Conservation (phyloP, 2,888 invertebrate genomes). For the Branchipolynoe longqiensis region DNA sequence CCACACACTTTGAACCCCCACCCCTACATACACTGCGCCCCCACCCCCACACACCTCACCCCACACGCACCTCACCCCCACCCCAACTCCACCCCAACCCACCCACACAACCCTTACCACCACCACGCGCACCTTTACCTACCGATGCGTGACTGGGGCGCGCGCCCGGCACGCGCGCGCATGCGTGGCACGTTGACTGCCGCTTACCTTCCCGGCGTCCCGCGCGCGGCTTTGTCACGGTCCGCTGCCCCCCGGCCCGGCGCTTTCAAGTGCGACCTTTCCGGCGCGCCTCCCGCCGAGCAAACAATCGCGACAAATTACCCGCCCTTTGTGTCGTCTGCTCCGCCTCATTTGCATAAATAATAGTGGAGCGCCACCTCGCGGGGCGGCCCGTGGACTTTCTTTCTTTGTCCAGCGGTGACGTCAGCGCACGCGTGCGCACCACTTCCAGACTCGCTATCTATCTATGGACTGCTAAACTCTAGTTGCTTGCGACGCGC, state of each 20-base stretch:
- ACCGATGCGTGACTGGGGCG: conserved; percentile 42
- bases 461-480: no score
- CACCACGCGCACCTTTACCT: neutral
- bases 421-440: no score
- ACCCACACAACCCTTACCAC: neutral
- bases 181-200: conserved; percentile 46
- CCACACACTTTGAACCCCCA: neutral
- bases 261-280: conserved; percentile 54
- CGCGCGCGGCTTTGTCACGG: conserved; percentile 12
- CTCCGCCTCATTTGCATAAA: conserved; percentile 46
- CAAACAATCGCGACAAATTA: conserved; percentile 58
- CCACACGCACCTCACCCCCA: neutral
- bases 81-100: neutral
- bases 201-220: conserved; percentile 50
- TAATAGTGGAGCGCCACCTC: conserved; percentile 31
- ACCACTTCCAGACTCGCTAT: no score
- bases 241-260: neutral
- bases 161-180: conserved; percentile 42
- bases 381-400: neutral
- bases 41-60: neutral
- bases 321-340: conserved; percentile 43
- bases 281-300: conserved; percentile 18
- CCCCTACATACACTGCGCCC: neutral
- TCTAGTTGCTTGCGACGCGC: no score
- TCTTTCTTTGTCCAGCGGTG: no score